Percentiles rank a stretch among this genome's conserved stretches.
Conservation (phyloP, 2,113 vertebrate species). For the Cepphus grylle region DNA sequence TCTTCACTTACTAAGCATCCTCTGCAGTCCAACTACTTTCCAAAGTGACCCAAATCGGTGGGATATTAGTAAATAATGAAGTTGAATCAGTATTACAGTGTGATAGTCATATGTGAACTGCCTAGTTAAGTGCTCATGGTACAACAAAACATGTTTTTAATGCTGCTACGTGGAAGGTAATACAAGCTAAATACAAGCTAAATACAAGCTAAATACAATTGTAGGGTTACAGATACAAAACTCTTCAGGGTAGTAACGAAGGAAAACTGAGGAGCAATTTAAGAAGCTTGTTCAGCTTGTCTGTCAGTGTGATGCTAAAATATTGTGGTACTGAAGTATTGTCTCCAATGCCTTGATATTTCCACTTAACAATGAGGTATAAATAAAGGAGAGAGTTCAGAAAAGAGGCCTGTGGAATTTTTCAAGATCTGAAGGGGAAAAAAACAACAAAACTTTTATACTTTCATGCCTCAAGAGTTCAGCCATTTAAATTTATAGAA, state of each 20-base stretch:
- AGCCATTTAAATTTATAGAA: not conserved
- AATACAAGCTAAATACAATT: no score
- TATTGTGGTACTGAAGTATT: not conserved
- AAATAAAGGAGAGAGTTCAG: not conserved
- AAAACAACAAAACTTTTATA: not conserved
- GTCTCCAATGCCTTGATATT: not conserved
- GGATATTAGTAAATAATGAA: not conserved
- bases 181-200: no score
- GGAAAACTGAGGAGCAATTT: not conserved
- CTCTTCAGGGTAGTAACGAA: not conserved
- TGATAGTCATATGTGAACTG: not conserved
- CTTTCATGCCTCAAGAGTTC: not conserved
- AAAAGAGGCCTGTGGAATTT: not conserved
- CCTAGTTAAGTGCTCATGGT: not conserved
- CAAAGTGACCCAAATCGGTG: not conserved
- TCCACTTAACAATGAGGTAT: not conserved
- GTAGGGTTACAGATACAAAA: not conserved
- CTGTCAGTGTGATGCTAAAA: not conserved
- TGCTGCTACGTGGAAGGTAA: not conserved
- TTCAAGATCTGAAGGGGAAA: not conserved
- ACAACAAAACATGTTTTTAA: not conserved
- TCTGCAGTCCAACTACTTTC: not conserved
- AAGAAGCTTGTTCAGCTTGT: not conserved
- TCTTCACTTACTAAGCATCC: not conserved
- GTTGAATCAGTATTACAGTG: not conserved